Conservation (phyloP, 2,113 vertebrate genomes). For the Grammomys surdaster region DNA sequence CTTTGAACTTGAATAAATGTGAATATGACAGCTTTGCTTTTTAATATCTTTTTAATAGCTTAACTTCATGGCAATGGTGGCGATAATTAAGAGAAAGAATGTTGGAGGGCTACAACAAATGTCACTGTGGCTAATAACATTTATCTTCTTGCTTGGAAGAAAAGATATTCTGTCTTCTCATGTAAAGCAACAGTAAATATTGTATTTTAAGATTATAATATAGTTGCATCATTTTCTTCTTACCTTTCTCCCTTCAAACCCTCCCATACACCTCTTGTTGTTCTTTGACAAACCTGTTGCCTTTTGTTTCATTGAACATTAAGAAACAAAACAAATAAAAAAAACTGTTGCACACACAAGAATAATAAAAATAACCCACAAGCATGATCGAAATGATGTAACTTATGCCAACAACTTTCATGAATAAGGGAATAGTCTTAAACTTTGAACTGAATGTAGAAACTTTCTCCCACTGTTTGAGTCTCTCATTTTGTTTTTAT, state of each 20-base stretch:
- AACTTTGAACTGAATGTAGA: not conserved
- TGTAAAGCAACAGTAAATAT: not conserved
- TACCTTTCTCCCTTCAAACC: not conserved
- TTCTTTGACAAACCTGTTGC: not conserved
- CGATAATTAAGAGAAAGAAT: not conserved
- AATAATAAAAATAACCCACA: not conserved
- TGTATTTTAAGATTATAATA: not conserved
- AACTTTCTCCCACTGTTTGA: not conserved
- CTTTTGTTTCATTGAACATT: not conserved
- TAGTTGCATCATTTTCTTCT: not conserved
- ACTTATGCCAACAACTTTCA: not conserved
- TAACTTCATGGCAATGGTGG: not conserved
- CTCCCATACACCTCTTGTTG: not conserved
- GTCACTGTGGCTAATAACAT: not conserved
- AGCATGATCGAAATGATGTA: not conserved
- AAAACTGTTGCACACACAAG: not conserved
- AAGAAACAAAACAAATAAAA: no score
- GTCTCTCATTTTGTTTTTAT: not conserved
- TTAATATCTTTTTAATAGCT: not conserved
- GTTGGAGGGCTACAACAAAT: not conserved
- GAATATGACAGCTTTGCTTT: slow-evolving; percentile 41
- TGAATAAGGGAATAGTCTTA: not conserved
- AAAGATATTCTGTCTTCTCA: not conserved
- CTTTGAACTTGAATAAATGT: slow-evolving; percentile 1
- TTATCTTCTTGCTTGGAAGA: not conserved